phyloP scores from a whole-genome alignment of 2,113 vertebrate species.

The Dinomys branickii region DNA sequence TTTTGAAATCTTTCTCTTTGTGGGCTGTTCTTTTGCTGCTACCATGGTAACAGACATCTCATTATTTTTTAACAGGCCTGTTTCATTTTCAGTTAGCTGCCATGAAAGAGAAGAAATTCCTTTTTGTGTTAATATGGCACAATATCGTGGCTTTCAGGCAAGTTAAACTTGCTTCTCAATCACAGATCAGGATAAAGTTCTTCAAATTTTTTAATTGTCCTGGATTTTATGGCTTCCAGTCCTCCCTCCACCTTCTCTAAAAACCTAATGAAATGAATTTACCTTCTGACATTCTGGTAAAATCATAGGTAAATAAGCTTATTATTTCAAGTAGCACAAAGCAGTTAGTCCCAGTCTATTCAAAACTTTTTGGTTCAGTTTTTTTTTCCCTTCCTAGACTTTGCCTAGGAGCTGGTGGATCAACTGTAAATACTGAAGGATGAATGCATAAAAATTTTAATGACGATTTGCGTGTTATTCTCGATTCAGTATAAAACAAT shows the following conservation, averaged over 20 bases:
- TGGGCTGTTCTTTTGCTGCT: constrained; percentile 1
- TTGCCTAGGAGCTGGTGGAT: not conserved
- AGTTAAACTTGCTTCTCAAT: constrained; percentile 53
- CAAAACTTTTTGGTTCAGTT: not conserved
- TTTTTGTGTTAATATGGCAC: constrained; percentile 30
- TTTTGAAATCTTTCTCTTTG: constrained; percentile 58
- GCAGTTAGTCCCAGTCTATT: not conserved
- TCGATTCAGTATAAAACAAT: not conserved
- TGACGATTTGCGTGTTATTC: not conserved
- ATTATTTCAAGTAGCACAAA: not conserved
- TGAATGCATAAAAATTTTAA: not conserved
- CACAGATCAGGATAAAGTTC: constrained; percentile 43
- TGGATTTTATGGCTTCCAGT: constrained; percentile 11
- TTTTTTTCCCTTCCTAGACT: not conserved
- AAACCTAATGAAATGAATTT: not conserved
- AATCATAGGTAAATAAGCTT: not conserved
- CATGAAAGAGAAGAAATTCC: constrained; percentile 47
- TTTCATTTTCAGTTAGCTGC: constrained; percentile 56
- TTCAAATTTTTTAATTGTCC: not conserved
- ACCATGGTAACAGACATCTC: constrained; percentile 63
- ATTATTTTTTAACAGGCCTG: constrained; percentile 57
- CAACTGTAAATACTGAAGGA: not conserved
- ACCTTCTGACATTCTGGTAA: constrained; percentile 15
- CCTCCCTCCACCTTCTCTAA: not conserved
- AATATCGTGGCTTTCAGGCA: constrained; percentile 33